Evolutionary conservation across 2,797 vertebrate species (phyloP).

Genomic region (Loriculus beryllinus): DNA sequence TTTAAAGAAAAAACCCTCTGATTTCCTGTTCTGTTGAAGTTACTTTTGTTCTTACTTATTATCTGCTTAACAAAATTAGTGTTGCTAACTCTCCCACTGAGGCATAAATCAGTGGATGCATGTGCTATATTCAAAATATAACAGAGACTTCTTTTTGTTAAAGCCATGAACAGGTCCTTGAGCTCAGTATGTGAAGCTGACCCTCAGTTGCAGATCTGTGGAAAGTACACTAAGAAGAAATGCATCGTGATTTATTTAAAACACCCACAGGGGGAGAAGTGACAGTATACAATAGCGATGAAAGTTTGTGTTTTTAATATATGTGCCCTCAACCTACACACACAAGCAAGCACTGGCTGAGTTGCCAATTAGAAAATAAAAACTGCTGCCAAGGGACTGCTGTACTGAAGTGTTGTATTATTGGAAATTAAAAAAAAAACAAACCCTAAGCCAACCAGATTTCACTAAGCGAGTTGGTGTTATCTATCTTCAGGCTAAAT

Average conservation of each 20-base stretch:
- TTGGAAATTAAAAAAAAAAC: background rate
- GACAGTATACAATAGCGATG: background rate
- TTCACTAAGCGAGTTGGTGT: background rate
- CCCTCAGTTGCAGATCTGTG: background rate
- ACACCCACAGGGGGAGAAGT: background rate
- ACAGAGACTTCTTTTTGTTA: background rate
- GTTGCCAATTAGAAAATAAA: slow-evolving; percentile 19
- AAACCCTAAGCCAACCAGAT: background rate
- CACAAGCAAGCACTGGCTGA: background rate
- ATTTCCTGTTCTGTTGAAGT: slow-evolving; percentile 38
- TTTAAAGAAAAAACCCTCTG: slow-evolving; percentile 43
- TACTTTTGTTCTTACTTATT: slow-evolving; percentile 55
- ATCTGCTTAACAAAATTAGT: slow-evolving; percentile 40
- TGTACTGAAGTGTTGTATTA: background rate
- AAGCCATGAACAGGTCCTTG: background rate
- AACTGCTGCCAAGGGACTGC: background rate
- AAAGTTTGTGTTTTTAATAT: background rate
- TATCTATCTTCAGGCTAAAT: background rate
- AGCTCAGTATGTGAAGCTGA: background rate
- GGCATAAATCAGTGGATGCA: background rate
- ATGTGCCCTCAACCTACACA: background rate
- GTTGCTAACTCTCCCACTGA: slow-evolving; percentile 11
- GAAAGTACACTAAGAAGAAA: background rate
- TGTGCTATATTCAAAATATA: background rate
- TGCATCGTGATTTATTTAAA: background rate